Percentiles rank a stretch among this genome's conserved stretches.
These are phyloP conservation scores for Numida meleagris DNA, from an alignment of 2,113 vertebrate genomes.

Conservation along the genomic window DNA sequence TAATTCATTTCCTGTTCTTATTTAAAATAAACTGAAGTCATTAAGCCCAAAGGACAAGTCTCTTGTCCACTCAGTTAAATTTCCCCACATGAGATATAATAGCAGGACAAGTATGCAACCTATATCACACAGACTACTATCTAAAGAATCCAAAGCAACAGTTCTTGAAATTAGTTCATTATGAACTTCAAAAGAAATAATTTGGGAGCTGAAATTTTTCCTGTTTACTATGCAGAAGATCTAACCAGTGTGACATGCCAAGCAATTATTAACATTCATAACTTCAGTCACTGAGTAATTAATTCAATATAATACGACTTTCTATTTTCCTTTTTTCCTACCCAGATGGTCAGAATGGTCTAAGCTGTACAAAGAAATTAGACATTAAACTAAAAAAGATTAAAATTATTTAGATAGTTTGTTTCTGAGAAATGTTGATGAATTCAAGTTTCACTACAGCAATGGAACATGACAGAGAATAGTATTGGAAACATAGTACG, in stretches of 20 bases:
- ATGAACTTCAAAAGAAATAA: neutral
- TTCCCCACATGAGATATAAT: neutral
- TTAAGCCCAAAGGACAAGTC: neutral
- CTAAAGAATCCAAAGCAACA: neutral
- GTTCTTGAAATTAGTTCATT: neutral
- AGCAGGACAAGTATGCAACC: neutral
- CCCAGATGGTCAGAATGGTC: neutral
- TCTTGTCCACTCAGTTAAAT: neutral
- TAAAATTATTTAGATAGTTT: neutral
- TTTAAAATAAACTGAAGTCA: neutral
- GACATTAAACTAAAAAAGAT: neutral
- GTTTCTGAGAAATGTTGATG: neutral
- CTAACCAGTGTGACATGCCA: constrained; percentile 6
- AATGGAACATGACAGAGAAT: neutral
- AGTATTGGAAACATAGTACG: accelerated
- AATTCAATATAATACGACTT: neutral
- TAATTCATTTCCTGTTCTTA: neutral
- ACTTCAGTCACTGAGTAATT: constrained; percentile 9
- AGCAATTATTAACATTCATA: constrained; percentile 6
- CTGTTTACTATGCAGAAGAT: constrained; percentile 9
- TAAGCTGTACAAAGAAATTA: neutral
- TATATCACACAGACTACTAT: neutral
- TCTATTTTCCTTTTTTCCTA: neutral
- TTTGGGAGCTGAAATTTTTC: neutral
- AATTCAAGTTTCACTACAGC: neutral